Percentiles rank a stretch among this genome's conserved stretches.
These are phyloP conservation scores for Scaptomyza reducta DNA, from an alignment of 2,888 invertebrate species.

Conservation along the genomic window DNA sequence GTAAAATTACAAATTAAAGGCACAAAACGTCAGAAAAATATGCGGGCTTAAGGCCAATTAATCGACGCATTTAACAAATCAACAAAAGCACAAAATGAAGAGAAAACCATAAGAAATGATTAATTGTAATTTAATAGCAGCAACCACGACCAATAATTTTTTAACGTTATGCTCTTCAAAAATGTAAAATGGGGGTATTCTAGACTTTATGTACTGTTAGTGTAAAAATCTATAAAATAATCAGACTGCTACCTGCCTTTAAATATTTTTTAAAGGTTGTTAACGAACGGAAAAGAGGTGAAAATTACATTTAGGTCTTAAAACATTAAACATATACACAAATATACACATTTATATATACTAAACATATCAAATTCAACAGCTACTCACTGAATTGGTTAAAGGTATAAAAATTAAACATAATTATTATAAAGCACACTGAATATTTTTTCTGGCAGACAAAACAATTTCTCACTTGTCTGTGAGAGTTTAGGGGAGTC, in stretches of 20 bases:
- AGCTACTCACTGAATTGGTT: background rate
- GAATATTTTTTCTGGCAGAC: slow-evolving; percentile 6
- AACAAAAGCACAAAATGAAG: slow-evolving; percentile 48
- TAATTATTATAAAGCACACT: slow-evolving; percentile 19
- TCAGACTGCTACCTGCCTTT: background rate
- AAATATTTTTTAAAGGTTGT: background rate
- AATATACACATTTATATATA: too few relatives aligned
- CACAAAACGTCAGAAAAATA: slow-evolving; percentile 44
- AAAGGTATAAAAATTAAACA: slow-evolving; percentile 21
- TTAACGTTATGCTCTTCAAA: slow-evolving; percentile 39
- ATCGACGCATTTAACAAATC: slow-evolving; percentile 76
- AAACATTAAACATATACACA: background rate
- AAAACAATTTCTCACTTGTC: slow-evolving; percentile 34
- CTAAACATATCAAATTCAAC: background rate
- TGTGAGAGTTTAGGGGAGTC: background rate
- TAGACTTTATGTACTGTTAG: background rate
- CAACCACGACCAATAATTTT: slow-evolving; percentile 47
- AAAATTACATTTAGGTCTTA: background rate
- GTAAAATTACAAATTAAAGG: slow-evolving; percentile 75
- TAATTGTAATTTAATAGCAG: slow-evolving; percentile 71
- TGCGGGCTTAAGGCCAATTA: slow-evolving; percentile 72
- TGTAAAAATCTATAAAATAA: too few relatives aligned
- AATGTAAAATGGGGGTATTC: background rate
- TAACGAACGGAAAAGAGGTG: background rate
- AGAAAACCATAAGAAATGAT: slow-evolving; percentile 50